These are phyloP conservation scores for Addax nasomaculatus DNA, from an alignment of 2,113 vertebrate species.

Conservation along the genomic window DNA sequence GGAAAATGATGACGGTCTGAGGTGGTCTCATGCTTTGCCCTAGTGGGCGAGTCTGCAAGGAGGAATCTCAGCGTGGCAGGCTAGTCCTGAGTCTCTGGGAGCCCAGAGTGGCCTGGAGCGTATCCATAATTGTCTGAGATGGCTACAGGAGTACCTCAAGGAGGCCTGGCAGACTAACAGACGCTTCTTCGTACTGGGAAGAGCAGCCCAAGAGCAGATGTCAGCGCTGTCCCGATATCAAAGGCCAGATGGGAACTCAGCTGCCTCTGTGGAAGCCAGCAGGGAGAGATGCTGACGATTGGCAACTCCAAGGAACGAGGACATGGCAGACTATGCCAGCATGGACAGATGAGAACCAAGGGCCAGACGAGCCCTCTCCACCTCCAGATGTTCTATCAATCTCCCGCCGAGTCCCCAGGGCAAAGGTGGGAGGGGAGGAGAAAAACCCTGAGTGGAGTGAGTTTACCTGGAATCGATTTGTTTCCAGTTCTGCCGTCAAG, in stretches of 20 bases:
- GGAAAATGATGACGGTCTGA: not conserved
- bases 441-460: not conserved
- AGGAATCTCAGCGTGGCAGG: not conserved
- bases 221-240: not conserved
- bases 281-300: not conserved
- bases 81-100: not conserved
- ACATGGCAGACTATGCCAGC: not conserved
- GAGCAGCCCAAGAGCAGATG: slow-evolving; percentile 38
- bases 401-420: not conserved
- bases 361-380: not conserved
- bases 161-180: not conserved
- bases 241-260: slow-evolving; percentile 59
- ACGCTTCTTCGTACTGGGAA: not conserved
- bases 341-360: slow-evolving; percentile 1
- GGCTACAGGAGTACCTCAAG: not conserved
- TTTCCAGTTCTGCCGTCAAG: not conserved
- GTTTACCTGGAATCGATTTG: not conserved
- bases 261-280: not conserved
- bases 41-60: not conserved
- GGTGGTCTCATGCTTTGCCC: not conserved
- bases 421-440: not conserved
- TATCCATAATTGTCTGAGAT: not conserved
- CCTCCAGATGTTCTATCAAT: slow-evolving; percentile 34
- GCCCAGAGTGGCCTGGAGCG: not conserved
- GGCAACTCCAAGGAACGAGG: not conserved